These are phyloP conservation scores for Drosophila nigromelanica DNA, from an alignment of 1,140 invertebrate genomes.

Conservation along the genomic window DNA sequence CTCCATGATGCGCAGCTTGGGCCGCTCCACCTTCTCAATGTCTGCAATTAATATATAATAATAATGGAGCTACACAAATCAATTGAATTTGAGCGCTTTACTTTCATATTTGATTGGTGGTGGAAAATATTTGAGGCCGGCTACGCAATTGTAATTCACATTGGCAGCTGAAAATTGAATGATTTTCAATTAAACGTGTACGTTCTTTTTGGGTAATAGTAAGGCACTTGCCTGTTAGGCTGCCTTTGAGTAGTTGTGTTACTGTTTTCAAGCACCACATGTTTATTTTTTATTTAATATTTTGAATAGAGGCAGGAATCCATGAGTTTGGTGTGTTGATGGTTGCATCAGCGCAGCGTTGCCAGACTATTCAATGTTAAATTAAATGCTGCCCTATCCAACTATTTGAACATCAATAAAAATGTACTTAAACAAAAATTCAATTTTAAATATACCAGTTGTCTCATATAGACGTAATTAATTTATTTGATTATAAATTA, in stretches of 20 bases:
- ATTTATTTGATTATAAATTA: neutral
- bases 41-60: slow-evolving; percentile 84
- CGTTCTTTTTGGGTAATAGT: neutral
- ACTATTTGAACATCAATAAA: no score
- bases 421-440: no score
- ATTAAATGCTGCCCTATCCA: neutral
- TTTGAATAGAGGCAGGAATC: slow-evolving; percentile 5
- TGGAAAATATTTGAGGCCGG: slow-evolving; percentile 87
- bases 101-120: slow-evolving; percentile 86
- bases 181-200: neutral
- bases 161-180: slow-evolving; percentile 43
- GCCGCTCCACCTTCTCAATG: slow-evolving; percentile 89
- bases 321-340: slow-evolving; percentile 38
- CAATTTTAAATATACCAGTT: neutral
- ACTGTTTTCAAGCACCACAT: slow-evolving; percentile 59
- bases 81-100: slow-evolving; percentile 72
- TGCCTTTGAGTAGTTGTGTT: slow-evolving; percentile 54
- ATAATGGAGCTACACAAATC: neutral
- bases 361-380: slow-evolving; percentile 8
- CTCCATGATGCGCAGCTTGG: slow-evolving; percentile 88
- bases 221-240: slow-evolving; percentile 34
- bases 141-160: slow-evolving; percentile 50
- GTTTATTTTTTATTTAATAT: slow-evolving; percentile 25
- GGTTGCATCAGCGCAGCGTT: slow-evolving; percentile 48
- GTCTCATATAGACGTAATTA: neutral